These are phyloP conservation scores for Sarcophaga subvicina DNA, from an alignment of 2,888 invertebrate genomes.

Conservation along the genomic window DNA sequence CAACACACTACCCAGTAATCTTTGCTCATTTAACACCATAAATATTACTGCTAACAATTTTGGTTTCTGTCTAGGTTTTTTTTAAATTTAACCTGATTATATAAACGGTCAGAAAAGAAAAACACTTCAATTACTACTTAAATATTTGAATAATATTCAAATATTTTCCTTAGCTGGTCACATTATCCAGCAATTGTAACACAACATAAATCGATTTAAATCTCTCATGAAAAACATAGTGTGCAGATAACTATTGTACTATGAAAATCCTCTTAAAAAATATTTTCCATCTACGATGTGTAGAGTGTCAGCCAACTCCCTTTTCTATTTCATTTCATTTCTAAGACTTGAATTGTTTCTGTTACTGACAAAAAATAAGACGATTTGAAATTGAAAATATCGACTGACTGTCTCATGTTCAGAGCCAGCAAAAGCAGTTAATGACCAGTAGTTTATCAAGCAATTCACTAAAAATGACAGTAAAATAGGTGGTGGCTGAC, in stretches of 20 bases:
- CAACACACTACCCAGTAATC: too few species aligned
- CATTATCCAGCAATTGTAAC: not conserved
- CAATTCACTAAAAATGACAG: conserved; percentile 47
- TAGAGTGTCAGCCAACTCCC: conserved; percentile 44
- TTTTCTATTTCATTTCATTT: conserved; percentile 29
- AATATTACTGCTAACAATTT: too few species aligned
- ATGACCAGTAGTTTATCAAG: conserved; percentile 40
- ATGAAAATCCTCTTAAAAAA: conserved; percentile 46
- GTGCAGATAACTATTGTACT: conserved; percentile 16
- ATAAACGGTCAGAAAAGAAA: not conserved
- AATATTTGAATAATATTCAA: not conserved
- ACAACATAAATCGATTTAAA: conserved; percentile 8
- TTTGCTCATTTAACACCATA: too few species aligned
- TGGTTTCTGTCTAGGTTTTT: too few species aligned
- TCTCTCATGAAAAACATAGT: conserved; percentile 4
- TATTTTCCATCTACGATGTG: conserved; percentile 9
- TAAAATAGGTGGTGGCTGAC: conserved; percentile 58
- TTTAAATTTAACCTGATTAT: too few species aligned
- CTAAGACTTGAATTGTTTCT: conserved; percentile 2
- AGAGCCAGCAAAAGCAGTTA: conserved; percentile 34
- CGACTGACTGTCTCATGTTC: not conserved
- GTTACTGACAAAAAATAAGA: not conserved
- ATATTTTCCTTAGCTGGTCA: conserved; percentile 6
- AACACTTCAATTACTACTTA: not conserved
- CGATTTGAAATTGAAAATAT: not conserved